Conservation (phyloP, 2,888 invertebrate species). For the Ditula angustiorana region DNA sequence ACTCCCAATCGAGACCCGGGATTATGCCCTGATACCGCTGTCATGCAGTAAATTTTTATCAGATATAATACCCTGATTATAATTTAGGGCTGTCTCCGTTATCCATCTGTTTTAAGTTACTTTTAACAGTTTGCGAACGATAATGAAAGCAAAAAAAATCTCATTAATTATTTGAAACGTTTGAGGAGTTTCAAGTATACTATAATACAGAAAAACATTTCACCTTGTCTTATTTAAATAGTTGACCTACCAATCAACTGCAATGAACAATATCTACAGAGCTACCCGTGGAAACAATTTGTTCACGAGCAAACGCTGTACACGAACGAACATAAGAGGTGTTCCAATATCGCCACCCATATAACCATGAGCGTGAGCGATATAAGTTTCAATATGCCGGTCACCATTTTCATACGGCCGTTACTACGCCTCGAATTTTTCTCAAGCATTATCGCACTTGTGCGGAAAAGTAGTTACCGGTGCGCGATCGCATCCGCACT, state of each 20-base stretch:
- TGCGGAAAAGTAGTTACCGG: slow-evolving; percentile 84
- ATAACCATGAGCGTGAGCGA: slow-evolving; percentile 41
- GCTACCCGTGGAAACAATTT: background rate
- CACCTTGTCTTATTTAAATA: background rate
- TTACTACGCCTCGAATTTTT: slow-evolving; percentile 62
- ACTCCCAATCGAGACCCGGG: slow-evolving; percentile 52
- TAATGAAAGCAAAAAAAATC: no score
- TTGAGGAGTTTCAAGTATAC: no score
- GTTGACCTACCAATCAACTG: no score
- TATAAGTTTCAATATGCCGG: slow-evolving; percentile 55
- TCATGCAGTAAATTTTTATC: slow-evolving; percentile 44
- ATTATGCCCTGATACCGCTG: slow-evolving; percentile 55
- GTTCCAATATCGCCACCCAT: slow-evolving; percentile 10
- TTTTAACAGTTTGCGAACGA: background rate
- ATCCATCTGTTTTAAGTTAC: slow-evolving; percentile 16
- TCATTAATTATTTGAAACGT: no score
- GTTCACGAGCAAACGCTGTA: background rate
- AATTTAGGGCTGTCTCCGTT: slow-evolving; percentile 17
- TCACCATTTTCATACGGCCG: slow-evolving; percentile 55
- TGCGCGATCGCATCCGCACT: slow-evolving; percentile 74
- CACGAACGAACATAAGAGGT: background rate
- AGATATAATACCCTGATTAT: slow-evolving; percentile 36
- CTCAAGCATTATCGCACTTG: slow-evolving; percentile 69
- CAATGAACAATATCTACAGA: background rate
- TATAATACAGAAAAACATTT: no score